A percentile compares a stretch with the other conserved stretches of the same genome.
Conservation (phyloP, 2,113 vertebrate genomes). For the Halichoerus grypus region DNA sequence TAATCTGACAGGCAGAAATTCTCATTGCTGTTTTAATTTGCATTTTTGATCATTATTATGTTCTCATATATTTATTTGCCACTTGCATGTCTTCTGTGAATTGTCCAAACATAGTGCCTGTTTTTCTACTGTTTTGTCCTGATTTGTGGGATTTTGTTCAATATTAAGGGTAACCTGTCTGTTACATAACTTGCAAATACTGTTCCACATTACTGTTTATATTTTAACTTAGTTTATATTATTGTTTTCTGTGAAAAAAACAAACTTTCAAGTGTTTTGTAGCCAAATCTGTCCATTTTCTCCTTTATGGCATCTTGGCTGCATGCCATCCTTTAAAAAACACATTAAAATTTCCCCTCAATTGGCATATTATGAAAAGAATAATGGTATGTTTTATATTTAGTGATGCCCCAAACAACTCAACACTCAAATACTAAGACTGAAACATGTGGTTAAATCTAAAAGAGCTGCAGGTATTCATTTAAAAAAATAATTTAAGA, state of each 20-base stretch:
- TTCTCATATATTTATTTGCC: not conserved
- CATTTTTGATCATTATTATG: not conserved
- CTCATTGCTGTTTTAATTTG: not conserved
- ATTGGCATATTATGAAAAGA: not conserved
- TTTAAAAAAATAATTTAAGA: conserved; percentile 17
- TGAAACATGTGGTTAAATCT: not conserved
- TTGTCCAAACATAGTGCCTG: not conserved
- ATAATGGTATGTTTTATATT: not conserved
- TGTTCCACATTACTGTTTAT: not conserved
- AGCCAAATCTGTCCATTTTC: not conserved
- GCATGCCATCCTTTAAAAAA: not conserved
- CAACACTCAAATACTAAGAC: not conserved
- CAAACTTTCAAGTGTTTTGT: not conserved
- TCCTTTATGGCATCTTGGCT: not conserved
- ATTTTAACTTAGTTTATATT: not conserved
- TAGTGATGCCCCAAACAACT: not conserved
- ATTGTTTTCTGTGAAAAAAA: not conserved
- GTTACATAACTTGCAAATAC: not conserved
- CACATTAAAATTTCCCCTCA: not conserved
- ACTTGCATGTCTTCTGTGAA: not conserved
- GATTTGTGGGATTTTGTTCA: not conserved
- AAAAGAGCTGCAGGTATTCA: not conserved
- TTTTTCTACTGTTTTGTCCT: not conserved
- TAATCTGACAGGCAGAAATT: not conserved
- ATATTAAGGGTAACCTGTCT: not conserved